Evolutionary conservation across 2,797 vertebrate species (phyloP).

Genomic region (Etheostoma nigrum): DNA sequence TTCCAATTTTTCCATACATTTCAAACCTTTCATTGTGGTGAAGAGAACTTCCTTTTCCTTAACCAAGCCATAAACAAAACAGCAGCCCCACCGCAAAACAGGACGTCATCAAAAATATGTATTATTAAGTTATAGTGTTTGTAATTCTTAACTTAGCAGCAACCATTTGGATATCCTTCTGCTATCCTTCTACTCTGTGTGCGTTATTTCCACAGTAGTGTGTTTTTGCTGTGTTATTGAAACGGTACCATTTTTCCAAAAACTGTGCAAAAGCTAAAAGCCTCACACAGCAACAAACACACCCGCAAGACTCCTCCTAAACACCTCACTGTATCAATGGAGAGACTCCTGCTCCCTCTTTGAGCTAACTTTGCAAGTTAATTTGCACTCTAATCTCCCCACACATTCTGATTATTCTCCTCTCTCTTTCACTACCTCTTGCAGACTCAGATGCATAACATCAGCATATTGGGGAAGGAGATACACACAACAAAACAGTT

Average conservation of each 20-base stretch:
- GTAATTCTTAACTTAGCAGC: neutral
- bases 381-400: constrained; percentile 49
- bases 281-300: constrained; percentile 20
- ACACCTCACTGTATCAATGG: constrained; percentile 21
- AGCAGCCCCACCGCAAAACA: neutral
- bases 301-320: constrained; percentile 4
- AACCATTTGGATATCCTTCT: neutral
- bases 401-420: constrained; percentile 30
- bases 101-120: constrained; percentile 13
- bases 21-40: constrained; percentile 6
- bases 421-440: constrained; percentile 28
- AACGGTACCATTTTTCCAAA: neutral
- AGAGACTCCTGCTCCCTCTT: constrained; percentile 10
- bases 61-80: constrained; percentile 29
- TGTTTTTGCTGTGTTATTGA: neutral
- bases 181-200: neutral
- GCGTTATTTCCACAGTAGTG: constrained; percentile 1
- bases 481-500: constrained; percentile 20
- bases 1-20: neutral
- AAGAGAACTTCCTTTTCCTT: neutral
- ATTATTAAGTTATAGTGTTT: neutral
- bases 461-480: constrained; percentile 31
- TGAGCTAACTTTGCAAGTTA: constrained; percentile 41
- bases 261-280: constrained; percentile 5
- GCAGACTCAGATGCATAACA: constrained; percentile 36